Percentiles rank a stretch among this genome's conserved stretches.
phyloP scores from a whole-genome alignment of 2,888 invertebrate genomes.

The Phania funesta region DNA sequence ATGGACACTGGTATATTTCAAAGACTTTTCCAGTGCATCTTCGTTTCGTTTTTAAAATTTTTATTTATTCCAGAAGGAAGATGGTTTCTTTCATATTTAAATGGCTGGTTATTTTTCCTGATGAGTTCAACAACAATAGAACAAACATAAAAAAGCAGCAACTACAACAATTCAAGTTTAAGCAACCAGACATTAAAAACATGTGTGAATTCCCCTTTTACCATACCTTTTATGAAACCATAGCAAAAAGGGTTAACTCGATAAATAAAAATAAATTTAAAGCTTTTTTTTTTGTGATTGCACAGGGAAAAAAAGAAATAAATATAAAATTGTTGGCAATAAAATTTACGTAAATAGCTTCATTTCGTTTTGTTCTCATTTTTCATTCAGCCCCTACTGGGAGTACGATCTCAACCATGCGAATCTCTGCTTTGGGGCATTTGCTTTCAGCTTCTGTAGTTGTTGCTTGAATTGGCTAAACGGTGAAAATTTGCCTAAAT shows the following conservation, averaged over 20 bases:
- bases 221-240: background rate
- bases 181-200: slow-evolving; percentile 51
- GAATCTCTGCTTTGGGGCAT: slow-evolving; percentile 33
- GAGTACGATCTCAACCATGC: slow-evolving; percentile 6
- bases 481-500: slow-evolving; percentile 76
- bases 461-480: slow-evolving; percentile 66
- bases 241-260: slow-evolving; percentile 26
- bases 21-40: no score
- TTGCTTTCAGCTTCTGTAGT: slow-evolving; percentile 71
- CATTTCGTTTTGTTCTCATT: slow-evolving; percentile 75
- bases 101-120: slow-evolving; percentile 39
- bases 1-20: no score
- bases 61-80: background rate
- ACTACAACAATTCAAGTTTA: slow-evolving; percentile 1
- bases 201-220: slow-evolving; percentile 37
- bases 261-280: slow-evolving; percentile 18
- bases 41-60: background rate
- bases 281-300: background rate
- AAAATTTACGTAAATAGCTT: slow-evolving; percentile 79
- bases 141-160: background rate
- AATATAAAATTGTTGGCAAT: slow-evolving; percentile 77
- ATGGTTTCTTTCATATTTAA: slow-evolving; percentile 35
- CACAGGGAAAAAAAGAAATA: slow-evolving; percentile 52
- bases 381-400: background rate
- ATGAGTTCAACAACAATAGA: slow-evolving; percentile 8